Evolutionary conservation across 2,888 invertebrate species (phyloP), one percentile per base, ranked within the genome.

Genomic region (Elysia crispata): DNA sequence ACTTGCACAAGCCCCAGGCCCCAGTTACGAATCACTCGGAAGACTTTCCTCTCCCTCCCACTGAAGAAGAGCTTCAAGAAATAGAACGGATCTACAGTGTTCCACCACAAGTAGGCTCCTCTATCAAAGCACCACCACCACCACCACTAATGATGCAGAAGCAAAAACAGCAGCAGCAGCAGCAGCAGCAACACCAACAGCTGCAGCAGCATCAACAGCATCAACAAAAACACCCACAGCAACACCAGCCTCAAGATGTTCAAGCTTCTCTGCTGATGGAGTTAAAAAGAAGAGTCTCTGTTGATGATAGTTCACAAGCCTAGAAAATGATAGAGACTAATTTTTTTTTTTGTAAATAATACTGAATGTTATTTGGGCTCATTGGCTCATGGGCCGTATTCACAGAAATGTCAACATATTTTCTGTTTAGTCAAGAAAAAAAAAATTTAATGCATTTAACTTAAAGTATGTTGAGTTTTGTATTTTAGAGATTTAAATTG

Each of bases 11-110:
- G 49, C 31, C 18, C 62, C 76, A 76, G 57, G 62, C 41, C 25
- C 81, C 20, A 75, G 62, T 77, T 20, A 28, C 30, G 6, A 50
- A 69, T 20, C 73, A 67, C 6, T 82, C 75, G n/a, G 83, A 86
- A 8, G 89, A 89, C 75, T 83, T 90, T n/a, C 90, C 90, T 0
- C 87, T 88, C 11, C 90, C 90, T 30, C 90, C 90, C 1, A 86
- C 89, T n/a, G 87, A 83, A 33, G 89, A 87, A 28, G 90, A 90
- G 79, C 82, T 90, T 23, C 82, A 84, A 50, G 88, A 87, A 81
- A 87, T 89, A 76, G 88, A 88, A 79, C 80, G 86, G 73, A 82
- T 86, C 60, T 88, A 86, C 77, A 85, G 86, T 83, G 83, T 84
- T 75, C 87, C 87, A 70, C 86, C 86, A 31, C 83, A 84, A 30